A percentile compares a stretch with the other conserved stretches of the same genome.
Conservation (phyloP, 2,797 vertebrate species). For the Pseudomugil tenellus region DNA sequence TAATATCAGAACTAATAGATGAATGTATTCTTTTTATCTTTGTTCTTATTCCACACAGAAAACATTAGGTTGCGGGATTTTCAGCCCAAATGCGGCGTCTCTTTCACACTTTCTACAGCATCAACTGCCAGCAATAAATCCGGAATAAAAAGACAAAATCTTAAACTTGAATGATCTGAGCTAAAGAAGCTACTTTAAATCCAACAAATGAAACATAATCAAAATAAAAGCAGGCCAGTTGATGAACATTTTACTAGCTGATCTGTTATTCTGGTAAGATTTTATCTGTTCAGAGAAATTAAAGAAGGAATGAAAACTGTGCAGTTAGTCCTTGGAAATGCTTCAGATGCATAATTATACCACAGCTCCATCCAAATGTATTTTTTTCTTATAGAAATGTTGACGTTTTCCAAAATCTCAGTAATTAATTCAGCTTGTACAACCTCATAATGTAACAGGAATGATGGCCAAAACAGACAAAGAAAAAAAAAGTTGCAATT, state of each 20-base stretch:
- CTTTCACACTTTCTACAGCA: not conserved
- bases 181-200: not conserved
- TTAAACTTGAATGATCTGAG: not conserved
- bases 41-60: not conserved
- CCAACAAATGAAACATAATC: not conserved
- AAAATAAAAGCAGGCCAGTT: not conserved
- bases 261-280: not conserved
- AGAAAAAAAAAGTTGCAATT: not conserved
- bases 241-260: not conserved
- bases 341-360: not conserved
- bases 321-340: not conserved
- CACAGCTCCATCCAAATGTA: not conserved
- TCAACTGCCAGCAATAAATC: not conserved
- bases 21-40: not conserved
- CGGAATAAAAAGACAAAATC: not conserved
- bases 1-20: not conserved
- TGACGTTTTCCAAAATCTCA: not conserved
- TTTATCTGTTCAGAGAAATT: slow-evolving; percentile 1
- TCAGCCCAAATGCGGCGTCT: not conserved
- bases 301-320: not conserved
- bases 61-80: not conserved
- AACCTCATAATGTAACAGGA: not conserved
- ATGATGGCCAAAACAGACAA: slow-evolving; percentile 16
- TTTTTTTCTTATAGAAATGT: not conserved
- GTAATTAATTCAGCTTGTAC: not conserved